Percentiles rank a stretch among this genome's conserved stretches.
These are phyloP conservation scores for Phlogophora meticulosa DNA, from an alignment of 2,888 invertebrate species.

Conservation along the genomic window DNA sequence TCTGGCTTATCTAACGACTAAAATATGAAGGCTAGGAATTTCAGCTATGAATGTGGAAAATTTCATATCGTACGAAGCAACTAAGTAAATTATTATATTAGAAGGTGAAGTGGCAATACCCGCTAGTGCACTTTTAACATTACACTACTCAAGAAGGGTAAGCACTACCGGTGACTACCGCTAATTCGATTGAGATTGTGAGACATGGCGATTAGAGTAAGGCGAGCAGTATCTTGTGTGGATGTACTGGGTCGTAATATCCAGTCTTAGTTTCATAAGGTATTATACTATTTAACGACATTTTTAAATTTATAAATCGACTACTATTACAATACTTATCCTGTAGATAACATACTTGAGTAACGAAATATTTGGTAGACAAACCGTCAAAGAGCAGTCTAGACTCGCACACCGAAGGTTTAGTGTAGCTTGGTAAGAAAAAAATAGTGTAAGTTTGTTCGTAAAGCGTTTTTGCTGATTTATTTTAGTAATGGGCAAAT, in stretches of 20 bases:
- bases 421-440: too few species aligned
- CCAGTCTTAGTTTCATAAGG: too few species aligned
- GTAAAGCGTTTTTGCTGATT: too few species aligned
- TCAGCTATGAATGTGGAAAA: not conserved
- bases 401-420: too few species aligned
- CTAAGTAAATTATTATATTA: conserved; percentile 15
- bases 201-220: conserved; percentile 12
- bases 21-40: not conserved
- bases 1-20: not conserved
- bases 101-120: conserved; percentile 11
- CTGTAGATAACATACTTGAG: not conserved
- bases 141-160: conserved; percentile 1
- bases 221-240: not conserved
- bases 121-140: conserved; percentile 13
- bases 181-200: conserved; percentile 37
- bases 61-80: conserved; percentile 9
- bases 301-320: too few species aligned
- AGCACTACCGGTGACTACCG: not conserved
- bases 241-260: not conserved
- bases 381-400: not conserved
- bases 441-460: too few species aligned
- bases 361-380: conserved; percentile 13
- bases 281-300: too few species aligned
- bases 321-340: not conserved
- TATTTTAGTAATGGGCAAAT: too few species aligned